A percentile compares a stretch with the other conserved stretches of the same genome.
These are phyloP conservation scores for Anoplolepis gracilipes DNA, from an alignment of 1,140 invertebrate genomes.

Conservation along the genomic window DNA sequence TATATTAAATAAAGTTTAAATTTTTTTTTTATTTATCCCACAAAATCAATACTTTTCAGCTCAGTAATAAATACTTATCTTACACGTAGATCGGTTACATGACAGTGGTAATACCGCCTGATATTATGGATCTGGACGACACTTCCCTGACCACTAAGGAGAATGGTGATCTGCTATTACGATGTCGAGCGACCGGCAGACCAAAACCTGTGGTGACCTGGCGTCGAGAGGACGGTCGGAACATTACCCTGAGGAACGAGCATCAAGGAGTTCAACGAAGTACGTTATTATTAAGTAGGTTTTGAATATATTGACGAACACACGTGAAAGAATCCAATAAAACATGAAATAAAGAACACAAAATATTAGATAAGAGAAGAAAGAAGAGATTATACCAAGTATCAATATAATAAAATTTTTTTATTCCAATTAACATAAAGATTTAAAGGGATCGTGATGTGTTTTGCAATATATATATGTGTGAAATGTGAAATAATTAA, in stretches of 20 bases:
- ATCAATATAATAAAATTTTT: background rate
- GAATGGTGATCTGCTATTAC: constrained; percentile 90
- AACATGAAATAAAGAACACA: background rate
- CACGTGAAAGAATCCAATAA: background rate
- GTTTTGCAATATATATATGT: background rate
- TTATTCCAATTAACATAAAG: background rate
- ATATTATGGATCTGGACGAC: constrained; percentile 89
- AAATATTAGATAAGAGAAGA: background rate
- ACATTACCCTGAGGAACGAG: constrained; percentile 90
- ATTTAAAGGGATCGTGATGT: background rate
- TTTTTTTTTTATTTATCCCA: too few relatives aligned
- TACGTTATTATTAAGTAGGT: constrained; percentile 76
- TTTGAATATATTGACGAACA: background rate
- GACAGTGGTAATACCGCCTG: constrained; percentile 93
- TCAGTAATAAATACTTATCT: constrained; percentile 26
- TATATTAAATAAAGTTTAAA: too few relatives aligned
- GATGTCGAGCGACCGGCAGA: constrained; percentile 92
- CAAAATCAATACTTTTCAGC: background rate
- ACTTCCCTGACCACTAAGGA: constrained; percentile 85
- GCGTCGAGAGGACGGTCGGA: constrained; percentile 91
- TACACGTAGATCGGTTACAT: constrained; percentile 90
- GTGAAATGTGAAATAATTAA: background rate
- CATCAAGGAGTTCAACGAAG: constrained; percentile 86
- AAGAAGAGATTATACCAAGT: background rate
- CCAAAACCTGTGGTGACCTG: constrained; percentile 91